phyloP scores from a whole-genome alignment of 2,888 invertebrate genomes.

The Scaptomyza cyrtandrae region DNA sequence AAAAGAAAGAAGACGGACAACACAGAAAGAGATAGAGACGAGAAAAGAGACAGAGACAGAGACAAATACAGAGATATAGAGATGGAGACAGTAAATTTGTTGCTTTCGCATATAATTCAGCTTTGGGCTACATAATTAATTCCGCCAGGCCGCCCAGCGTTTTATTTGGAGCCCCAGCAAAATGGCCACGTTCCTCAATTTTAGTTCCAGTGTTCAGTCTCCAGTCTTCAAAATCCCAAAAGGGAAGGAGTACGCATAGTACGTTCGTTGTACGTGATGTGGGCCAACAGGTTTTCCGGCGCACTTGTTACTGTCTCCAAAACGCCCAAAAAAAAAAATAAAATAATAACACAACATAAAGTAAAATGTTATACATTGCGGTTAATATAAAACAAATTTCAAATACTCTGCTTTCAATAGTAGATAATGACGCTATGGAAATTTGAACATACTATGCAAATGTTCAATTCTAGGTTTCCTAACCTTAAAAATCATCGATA shows the following conservation, averaged over 20 bases:
- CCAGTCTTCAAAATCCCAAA: constrained; percentile 8
- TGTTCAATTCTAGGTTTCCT: no score
- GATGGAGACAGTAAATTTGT: constrained; percentile 30
- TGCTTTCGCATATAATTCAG: constrained; percentile 81
- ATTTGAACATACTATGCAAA: no score
- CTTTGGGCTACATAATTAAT: constrained; percentile 81
- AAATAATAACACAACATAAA: constrained; percentile 15
- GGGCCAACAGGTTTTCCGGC: constrained; percentile 78
- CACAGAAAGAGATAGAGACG: constrained; percentile 13
- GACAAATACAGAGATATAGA: constrained; percentile 11
- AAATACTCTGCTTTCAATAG: no score
- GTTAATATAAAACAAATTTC: no score
- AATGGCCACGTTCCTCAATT: constrained; percentile 5
- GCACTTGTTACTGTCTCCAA: constrained; percentile 72
- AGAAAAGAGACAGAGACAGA: constrained; percentile 4
- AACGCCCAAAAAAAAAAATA: constrained; percentile 48
- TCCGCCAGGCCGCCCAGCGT: constrained; percentile 75
- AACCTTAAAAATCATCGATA: no score
- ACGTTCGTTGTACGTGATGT: constrained; percentile 72
- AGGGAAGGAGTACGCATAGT: constrained; percentile 47
- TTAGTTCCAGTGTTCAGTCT: constrained; percentile 21
- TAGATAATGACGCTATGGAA: no score
- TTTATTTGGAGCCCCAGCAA: constrained; percentile 49
- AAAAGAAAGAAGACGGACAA: constrained; percentile 10
- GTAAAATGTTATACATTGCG: neutral